phyloP scores from a whole-genome alignment of 2,888 invertebrate species.

The Gortyna flavago region DNA sequence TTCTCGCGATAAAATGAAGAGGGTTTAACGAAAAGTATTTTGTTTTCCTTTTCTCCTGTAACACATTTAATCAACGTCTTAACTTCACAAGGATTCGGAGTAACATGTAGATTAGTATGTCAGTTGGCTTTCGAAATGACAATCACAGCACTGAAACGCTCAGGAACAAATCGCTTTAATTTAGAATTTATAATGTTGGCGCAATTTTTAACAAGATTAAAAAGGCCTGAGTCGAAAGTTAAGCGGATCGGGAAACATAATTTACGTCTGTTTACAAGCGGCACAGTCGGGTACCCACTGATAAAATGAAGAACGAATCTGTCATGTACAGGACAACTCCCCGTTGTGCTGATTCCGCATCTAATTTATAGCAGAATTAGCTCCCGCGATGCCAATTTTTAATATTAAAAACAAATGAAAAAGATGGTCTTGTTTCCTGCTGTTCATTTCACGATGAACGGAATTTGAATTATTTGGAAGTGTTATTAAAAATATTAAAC shows the following conservation, averaged over 20 bases:
- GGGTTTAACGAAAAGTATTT: constrained; percentile 37
- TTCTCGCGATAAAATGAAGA: constrained; percentile 41
- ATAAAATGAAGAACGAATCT: constrained; percentile 66
- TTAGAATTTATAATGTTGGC: constrained; percentile 69
- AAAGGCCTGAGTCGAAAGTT: constrained; percentile 74
- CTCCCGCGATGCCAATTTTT: constrained; percentile 40
- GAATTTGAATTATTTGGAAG: background rate
- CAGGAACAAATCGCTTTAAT: constrained; percentile 63
- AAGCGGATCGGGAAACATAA: constrained; percentile 77
- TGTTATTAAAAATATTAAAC: background rate
- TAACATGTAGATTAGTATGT: constrained; percentile 51
- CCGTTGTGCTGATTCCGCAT: constrained; percentile 51
- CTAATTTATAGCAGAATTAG: constrained; percentile 57
- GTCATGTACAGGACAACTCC: constrained; percentile 49
- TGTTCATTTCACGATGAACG: constrained; percentile 6
- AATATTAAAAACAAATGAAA: constrained; percentile 37
- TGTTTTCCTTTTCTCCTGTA: constrained; percentile 16
- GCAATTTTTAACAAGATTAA: constrained; percentile 78
- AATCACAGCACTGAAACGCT: constrained; percentile 49
- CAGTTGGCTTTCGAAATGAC: constrained; percentile 45
- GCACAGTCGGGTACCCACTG: constrained; percentile 63
- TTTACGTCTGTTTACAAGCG: constrained; percentile 74
- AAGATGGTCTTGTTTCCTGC: background rate
- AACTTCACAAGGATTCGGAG: constrained; percentile 31
- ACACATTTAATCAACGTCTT: constrained; percentile 50